Evolutionary conservation across 92 coral and sea anemone genomes (phyloP).

Genomic region (Blastomussa wellsi): DNA sequence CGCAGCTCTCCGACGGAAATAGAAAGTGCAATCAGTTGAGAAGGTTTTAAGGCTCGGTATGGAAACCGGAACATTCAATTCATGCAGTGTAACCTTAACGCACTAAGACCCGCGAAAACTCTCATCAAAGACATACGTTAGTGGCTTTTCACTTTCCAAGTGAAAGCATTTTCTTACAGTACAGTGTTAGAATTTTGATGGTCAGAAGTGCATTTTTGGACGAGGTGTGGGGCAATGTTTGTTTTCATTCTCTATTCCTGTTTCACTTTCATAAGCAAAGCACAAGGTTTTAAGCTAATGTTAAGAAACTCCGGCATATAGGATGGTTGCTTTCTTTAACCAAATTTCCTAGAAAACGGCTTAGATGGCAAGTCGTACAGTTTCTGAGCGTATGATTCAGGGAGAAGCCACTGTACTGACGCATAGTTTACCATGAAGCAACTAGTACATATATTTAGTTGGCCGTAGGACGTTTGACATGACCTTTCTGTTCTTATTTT

Average conservation of each 20-base stretch:
- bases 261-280: conserved; percentile 8
- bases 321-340: too few species aligned
- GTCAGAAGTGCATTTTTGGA: not conserved
- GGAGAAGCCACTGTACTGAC: too few species aligned
- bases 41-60: not conserved
- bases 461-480: too few species aligned
- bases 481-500: too few species aligned
- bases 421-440: too few species aligned
- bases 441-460: too few species aligned
- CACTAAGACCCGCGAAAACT: not conserved
- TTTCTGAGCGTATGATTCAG: too few species aligned
- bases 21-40: not conserved
- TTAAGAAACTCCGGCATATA: too few species aligned
- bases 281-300: not conserved
- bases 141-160: not conserved
- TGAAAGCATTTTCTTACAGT: not conserved
- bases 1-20: not conserved
- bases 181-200: not conserved
- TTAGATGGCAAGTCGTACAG: too few species aligned
- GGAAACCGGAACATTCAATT: too few species aligned
- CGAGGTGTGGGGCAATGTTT: not conserved
- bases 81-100: too few species aligned
- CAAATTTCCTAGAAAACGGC: too few species aligned
- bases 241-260: not conserved
- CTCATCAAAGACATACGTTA: not conserved